A percentile compares a stretch with the other conserved stretches of the same genome.
Conservation (phyloP, 2,888 invertebrate genomes). For the Plagodis pulveraria region DNA sequence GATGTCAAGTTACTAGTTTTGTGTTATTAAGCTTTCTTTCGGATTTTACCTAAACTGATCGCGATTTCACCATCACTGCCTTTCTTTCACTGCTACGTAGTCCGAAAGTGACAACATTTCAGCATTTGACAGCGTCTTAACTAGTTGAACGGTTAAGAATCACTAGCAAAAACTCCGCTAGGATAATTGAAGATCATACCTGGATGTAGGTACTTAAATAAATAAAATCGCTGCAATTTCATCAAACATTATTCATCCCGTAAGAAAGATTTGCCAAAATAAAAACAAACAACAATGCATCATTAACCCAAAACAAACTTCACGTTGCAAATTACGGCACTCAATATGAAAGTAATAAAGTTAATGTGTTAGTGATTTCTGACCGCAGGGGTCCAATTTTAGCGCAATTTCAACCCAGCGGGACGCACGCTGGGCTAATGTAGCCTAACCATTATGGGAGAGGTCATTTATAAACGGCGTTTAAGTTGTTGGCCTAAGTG, state of each 20-base stretch:
- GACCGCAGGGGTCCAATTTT: slow-evolving; percentile 67
- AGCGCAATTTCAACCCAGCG: slow-evolving; percentile 58
- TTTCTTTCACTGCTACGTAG: no score
- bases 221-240: no score
- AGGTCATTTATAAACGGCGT: slow-evolving; percentile 30
- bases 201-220: not conserved
- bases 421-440: slow-evolving; percentile 59
- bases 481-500: slow-evolving; percentile 28
- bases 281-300: slow-evolving; percentile 16
- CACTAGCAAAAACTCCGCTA: not conserved
- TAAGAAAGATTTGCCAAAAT: not conserved
- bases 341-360: slow-evolving; percentile 63
- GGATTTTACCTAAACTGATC: no score
- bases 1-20: no score
- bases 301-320: slow-evolving; percentile 38
- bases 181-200: no score
- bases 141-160: no score
- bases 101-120: no score
- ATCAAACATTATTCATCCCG: not conserved
- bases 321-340: slow-evolving; percentile 64
- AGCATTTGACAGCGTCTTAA: no score
- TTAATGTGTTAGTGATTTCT: slow-evolving; percentile 66
- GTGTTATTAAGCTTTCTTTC: no score
- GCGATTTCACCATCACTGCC: no score
- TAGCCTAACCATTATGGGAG: slow-evolving; percentile 43